Conservation (phyloP, 2,888 invertebrate genomes). For the Strigamia crassipes region DNA sequence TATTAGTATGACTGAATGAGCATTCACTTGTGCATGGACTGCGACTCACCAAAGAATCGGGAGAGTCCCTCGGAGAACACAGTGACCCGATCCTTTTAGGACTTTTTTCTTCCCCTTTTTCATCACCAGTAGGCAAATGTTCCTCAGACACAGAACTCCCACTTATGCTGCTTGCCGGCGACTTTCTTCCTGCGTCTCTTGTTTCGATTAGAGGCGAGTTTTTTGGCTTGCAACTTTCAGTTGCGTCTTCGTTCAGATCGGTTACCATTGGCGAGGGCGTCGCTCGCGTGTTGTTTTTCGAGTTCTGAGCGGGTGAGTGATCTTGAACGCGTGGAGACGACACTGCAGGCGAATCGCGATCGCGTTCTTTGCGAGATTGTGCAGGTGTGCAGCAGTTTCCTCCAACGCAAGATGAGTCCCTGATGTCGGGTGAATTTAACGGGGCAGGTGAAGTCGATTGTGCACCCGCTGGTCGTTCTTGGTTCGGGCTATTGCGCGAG, state of each 20-base stretch:
- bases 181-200: background rate
- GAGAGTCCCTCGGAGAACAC: conserved; percentile 36
- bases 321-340: background rate
- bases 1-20: conserved; percentile 44
- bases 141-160: background rate
- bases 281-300: background rate
- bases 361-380: background rate
- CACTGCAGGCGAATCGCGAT: background rate
- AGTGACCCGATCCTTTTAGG: background rate
- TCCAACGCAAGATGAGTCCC: background rate
- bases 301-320: background rate
- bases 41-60: conserved; percentile 43
- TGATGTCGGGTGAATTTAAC: background rate
- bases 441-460: background rate
- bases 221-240: background rate
- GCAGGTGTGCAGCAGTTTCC: conserved; percentile 46
- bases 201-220: background rate
- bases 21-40: conserved; percentile 46
- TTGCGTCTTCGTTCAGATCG: background rate
- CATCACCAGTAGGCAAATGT: conserved; percentile 1
- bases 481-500: background rate
- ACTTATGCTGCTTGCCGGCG: background rate
- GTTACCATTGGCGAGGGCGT: conserved; percentile 4
- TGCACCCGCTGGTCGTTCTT: background rate
- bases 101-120: background rate